Evolutionary conservation across 2,888 invertebrate species (phyloP).

Genomic region (Amitus sp.): DNA sequence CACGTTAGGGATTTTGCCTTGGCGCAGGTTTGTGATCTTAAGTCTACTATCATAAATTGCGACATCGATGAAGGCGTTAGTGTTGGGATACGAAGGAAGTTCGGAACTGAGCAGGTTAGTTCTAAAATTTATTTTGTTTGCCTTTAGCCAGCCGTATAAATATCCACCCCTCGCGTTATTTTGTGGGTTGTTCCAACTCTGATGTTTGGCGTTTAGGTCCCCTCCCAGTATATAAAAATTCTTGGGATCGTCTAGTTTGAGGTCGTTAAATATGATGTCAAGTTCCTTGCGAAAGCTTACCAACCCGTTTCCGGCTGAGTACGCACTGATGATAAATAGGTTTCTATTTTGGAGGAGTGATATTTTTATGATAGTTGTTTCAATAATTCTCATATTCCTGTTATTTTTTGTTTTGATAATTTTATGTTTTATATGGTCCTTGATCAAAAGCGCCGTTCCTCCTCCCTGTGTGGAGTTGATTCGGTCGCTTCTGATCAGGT

Average conservation of each 20-base stretch:
- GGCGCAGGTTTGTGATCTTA: background rate
- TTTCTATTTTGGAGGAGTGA: background rate
- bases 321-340: constrained; percentile 20
- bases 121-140: background rate
- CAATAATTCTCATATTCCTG: background rate
- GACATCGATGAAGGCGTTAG: constrained; percentile 22
- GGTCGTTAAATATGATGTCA: constrained; percentile 5
- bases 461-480: constrained; percentile 16
- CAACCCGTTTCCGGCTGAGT: constrained; percentile 17
- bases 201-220: constrained; percentile 27
- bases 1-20: background rate
- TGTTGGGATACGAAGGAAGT: constrained; percentile 7
- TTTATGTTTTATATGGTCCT: constrained; percentile 6
- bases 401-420: background rate
- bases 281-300: constrained; percentile 7
- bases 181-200: constrained; percentile 7
- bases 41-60: constrained; percentile 24
- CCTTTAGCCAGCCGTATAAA: constrained; percentile 1
- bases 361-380: constrained; percentile 16
- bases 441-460: constrained; percentile 20
- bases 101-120: background rate
- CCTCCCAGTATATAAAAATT: constrained; percentile 34
- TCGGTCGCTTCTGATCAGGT: constrained; percentile 17
- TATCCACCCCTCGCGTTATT: constrained; percentile 15
- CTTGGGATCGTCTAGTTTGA: constrained; percentile 3